These are phyloP conservation scores for Macrostomum lignano DNA, from an alignment of 1,140 invertebrate genomes.

Conservation along the genomic window DNA sequence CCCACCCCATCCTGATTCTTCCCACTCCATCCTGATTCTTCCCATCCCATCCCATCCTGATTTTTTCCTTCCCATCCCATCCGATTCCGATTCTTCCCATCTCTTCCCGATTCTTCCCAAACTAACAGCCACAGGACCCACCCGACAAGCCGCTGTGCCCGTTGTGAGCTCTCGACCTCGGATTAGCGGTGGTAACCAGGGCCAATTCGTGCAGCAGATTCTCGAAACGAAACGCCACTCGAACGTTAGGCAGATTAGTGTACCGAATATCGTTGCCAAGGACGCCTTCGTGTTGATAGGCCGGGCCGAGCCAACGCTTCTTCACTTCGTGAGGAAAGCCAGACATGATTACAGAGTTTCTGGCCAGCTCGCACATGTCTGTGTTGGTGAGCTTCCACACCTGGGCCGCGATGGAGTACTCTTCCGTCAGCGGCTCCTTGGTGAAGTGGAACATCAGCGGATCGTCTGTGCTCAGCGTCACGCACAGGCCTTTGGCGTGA, in stretches of 20 bases:
- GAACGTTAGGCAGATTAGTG: constrained; percentile 92
- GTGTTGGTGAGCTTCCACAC: constrained; percentile 90
- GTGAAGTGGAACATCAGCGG: constrained; percentile 97
- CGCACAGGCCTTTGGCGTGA: constrained; percentile 63
- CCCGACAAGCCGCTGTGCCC: too few relatives aligned
- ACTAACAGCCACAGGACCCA: too few relatives aligned
- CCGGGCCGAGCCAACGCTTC: constrained; percentile 82
- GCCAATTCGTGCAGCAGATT: constrained; percentile 64
- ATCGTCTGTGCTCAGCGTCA: constrained; percentile 87
- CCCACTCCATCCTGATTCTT: too few relatives aligned
- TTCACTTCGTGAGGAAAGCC: constrained; percentile 88
- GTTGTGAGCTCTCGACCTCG: too few relatives aligned
- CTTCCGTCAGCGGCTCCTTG: constrained; percentile 95
- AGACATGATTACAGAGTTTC: constrained; percentile 85
- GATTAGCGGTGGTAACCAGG: too few relatives aligned
- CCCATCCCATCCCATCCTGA: too few relatives aligned
- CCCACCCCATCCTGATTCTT: too few relatives aligned
- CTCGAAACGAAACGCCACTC: constrained; percentile 51
- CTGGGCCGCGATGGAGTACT: constrained; percentile 94
- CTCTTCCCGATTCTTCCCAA: too few relatives aligned
- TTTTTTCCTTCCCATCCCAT: too few relatives aligned
- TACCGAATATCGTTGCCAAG: constrained; percentile 81
- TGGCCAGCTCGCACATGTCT: constrained; percentile 90
- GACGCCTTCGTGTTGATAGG: constrained; percentile 76
- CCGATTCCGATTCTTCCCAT: too few relatives aligned